These are phyloP conservation scores for Phasia obesa DNA, from an alignment of 2,888 invertebrate genomes.

Conservation along the genomic window DNA sequence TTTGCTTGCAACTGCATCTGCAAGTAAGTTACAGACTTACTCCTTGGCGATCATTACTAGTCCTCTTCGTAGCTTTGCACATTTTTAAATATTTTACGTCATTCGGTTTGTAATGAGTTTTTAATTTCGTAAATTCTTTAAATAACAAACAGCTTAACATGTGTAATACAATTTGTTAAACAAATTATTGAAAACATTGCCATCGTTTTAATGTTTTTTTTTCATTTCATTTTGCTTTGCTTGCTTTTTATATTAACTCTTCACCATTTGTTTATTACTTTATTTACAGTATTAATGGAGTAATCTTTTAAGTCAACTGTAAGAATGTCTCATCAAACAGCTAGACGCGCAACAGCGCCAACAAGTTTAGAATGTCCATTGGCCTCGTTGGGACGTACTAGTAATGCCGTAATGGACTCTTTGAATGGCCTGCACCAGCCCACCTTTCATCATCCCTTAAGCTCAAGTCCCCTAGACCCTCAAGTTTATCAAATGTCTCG, in stretches of 20 bases:
- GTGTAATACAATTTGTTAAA: constrained; percentile 55
- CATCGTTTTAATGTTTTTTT: constrained; percentile 1
- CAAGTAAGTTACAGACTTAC: background rate
- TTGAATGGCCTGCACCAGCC: constrained; percentile 77
- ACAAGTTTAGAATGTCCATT: constrained; percentile 84
- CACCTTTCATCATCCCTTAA: constrained; percentile 82
- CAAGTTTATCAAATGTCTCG: constrained; percentile 83
- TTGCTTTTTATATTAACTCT: background rate
- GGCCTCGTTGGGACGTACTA: constrained; percentile 84
- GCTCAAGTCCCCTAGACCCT: constrained; percentile 83
- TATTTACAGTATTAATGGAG: constrained; percentile 62
- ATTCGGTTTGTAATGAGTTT: constrained; percentile 42
- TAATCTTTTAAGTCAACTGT: constrained; percentile 56
- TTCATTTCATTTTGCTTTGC: background rate
- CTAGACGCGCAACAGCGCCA: constrained; percentile 80
- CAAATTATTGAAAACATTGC: constrained; percentile 53
- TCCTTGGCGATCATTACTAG: constrained; percentile 28
- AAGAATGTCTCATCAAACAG: constrained; percentile 81
- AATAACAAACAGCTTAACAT: constrained; percentile 57
- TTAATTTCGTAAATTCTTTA: constrained; percentile 56
- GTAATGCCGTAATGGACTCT: constrained; percentile 79
- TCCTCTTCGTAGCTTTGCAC: background rate
- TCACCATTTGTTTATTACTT: constrained; percentile 24
- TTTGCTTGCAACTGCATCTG: background rate
- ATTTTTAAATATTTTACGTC: constrained; percentile 1